Base-by-base conservation (phyloP, 1,140 invertebrate genomes). In the Melipona quadrifasciata region DNA sequence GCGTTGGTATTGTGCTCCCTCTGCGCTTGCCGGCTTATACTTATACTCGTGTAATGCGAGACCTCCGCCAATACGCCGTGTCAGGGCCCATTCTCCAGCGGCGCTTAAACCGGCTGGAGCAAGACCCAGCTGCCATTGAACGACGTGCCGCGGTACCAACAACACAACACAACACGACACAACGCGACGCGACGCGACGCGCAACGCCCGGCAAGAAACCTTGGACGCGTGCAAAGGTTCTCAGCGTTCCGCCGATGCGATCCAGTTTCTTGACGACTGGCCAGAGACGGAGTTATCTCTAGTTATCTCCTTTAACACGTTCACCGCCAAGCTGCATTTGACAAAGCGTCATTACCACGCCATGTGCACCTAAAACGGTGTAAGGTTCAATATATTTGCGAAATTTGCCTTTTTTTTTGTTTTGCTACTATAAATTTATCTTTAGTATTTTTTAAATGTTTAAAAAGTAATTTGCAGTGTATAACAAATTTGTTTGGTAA, bases 31-130 rank as follows among this genome's bases (percentile, higher is more conserved):
- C 75, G 86, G 87, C 86, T 91, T 89, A 89, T 91, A 92, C 39
- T 47, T 61, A 24, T n/a, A 61, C 89, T 92, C 91, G 89, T 89
- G 91, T 91, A 92, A 92, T 80, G 86, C 73, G 86, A 91, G 88
- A 39, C 86, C 83, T 84, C 73, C 61, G 27, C 86, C 88, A 58
- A 88, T 85, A 75, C 79, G 53, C 14, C 21, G 51, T n/a, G 57
- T 67, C 51, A 39, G 64, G 58, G 58, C 24, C 73, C 81, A 80
- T 89, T 89, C 83, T 85, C 55, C 51, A 51, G 34, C 67, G 55
- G 75, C 85, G 87, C 85, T 87, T 87, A 71, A 79, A 84, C 72
- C 47, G 75, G 65, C 72, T 57, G 65, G 53, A 64, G 31, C 14
- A n/a, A 58, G 80, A 74, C 65, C 74, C 89, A 90, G 89, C 89